Evolutionary conservation across 2,888 invertebrate species (phyloP), one percentile per base, ranked within the genome.

Genomic region (Hylaea fasciaria): DNA sequence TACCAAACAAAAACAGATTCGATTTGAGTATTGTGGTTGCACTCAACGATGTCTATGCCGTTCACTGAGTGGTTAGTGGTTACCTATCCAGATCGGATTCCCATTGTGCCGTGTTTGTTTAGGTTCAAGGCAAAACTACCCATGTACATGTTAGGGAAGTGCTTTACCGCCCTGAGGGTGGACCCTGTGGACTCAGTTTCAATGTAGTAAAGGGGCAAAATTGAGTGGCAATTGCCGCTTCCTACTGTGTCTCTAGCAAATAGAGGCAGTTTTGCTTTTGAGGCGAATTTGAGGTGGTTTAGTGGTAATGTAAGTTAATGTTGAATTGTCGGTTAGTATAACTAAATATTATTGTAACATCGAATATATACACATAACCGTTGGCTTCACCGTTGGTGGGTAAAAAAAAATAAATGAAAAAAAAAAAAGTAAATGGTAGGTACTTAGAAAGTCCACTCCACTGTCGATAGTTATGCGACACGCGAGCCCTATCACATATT

Each of bases 1-100:
- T n/a, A 44, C 47, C 58, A 66, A 66, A 69, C 58, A 69, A 69
- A 58, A 67, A 58, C 47, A 58, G 41, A 65, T 67, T 69, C 69
- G 65, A 69, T 52, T 62, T 59, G 65, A 63, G 69, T 65, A 67
- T 64, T 62, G 67, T 65, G 51, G 60, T 54, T 60, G 65, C 65
- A 62, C 64, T 67, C 56, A 48, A 64, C 57, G 58, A 54, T 52
- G 48, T 59, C 65, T 65, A 22, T 22, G 53, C 55, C 47, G 57
- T 32, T 29, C 44, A 10, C 52, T 51, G 55, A 61, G 62, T 57
- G 57, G 56, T 56, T 49, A 61, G 62, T 57, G 57, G 56, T 56
- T 49, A 17, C 52, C 52, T 57, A 63, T 48, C 60, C 61, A 55
- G 59, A 58, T 61, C 52, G 43, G 55, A 55, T 54, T 62, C 69